Conservation (phyloP, 1,140 invertebrate genomes). For the Drosophila sp. region DNA sequence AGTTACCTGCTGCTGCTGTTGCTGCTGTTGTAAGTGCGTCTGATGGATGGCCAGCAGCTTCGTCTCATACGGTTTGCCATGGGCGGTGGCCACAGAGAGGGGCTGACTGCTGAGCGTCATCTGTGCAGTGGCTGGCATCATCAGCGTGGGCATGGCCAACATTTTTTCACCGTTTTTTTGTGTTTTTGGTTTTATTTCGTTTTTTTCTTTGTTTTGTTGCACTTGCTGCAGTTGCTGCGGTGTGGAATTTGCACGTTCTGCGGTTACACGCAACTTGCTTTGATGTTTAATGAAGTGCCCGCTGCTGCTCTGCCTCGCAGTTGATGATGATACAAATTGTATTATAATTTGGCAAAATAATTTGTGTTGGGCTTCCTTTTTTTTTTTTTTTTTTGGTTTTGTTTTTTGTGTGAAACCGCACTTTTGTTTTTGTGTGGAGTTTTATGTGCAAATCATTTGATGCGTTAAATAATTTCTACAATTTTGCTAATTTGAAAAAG, state of each 20-base stretch:
- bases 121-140: conserved; percentile 83
- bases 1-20: conserved; percentile 64
- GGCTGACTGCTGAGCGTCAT: conserved; percentile 82
- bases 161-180: conserved; percentile 53
- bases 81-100: conserved; percentile 68
- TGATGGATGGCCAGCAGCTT: conserved; percentile 82
- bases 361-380: conserved; percentile 47
- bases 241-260: conserved; percentile 62
- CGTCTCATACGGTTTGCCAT: conserved; percentile 79
- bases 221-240: conserved; percentile 45
- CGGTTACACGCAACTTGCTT: conserved; percentile 72
- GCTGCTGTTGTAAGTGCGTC: conserved; percentile 75
- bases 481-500: conserved; percentile 73
- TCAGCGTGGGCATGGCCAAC: conserved; percentile 83
- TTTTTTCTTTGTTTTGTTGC: conserved; percentile 41
- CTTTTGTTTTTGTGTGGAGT: conserved; percentile 47
- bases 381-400: conserved; percentile 30
- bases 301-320: conserved; percentile 47
- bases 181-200: neutral
- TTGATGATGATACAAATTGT: conserved; percentile 74
- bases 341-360: conserved; percentile 71
- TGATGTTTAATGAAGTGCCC: conserved; percentile 77
- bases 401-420: conserved; percentile 64
- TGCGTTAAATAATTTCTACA: conserved; percentile 77
- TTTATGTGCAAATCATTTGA: conserved; percentile 66